Base-by-base conservation (phyloP, 2,888 invertebrate genomes). In the Alloplasta piceator region DNA sequence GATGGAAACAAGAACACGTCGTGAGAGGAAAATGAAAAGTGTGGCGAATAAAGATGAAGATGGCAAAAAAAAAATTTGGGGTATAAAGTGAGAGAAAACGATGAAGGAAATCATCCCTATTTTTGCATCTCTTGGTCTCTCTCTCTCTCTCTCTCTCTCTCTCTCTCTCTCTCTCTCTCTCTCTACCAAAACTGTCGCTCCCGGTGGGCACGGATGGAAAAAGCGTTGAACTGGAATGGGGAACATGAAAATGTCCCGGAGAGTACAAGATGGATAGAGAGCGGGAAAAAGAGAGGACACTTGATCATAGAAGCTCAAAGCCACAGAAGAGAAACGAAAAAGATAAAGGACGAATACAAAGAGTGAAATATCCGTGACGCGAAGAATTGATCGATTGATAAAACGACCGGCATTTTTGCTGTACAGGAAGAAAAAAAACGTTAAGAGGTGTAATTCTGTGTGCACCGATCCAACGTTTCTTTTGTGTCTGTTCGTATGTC, bases 361-460 rank as follows among this genome's bases (percentile, higher is more conserved):
- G 12, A 46, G 67, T 48, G 12, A 67, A 68, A 67, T 46, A 72
- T 72, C 61, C 48, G 60, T 75, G 50, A 50, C 67, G 43, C 55
- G 50, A 71, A 71, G 76, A 76, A 76, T 76, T 66, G 67, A 80
- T 80, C 72, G 80, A 80, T 76, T 80, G 80, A 67, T 76, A 76
- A 72, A 80, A 67, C 70, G 71, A 75, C 66, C 71, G 66, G 46
- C 61, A 75, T 55, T 66, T 71, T 26, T n/a, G 36, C 60, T 39
- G 43, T 9, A 55, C 48, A 46, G 26, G 3, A 26, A 26, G 26
- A 26, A 26, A 26, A 26, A 26, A 52, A 52, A 60, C 61, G 67
- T 63, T 80, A 60, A 52, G 55, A 75, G 71, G 66, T 80, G 75
- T 75, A 75, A 64, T 71, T 75, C 43, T 60, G 61, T 61, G 75